Conservation (phyloP, 2,888 invertebrate species). For the Parnassius mnemosyne region DNA sequence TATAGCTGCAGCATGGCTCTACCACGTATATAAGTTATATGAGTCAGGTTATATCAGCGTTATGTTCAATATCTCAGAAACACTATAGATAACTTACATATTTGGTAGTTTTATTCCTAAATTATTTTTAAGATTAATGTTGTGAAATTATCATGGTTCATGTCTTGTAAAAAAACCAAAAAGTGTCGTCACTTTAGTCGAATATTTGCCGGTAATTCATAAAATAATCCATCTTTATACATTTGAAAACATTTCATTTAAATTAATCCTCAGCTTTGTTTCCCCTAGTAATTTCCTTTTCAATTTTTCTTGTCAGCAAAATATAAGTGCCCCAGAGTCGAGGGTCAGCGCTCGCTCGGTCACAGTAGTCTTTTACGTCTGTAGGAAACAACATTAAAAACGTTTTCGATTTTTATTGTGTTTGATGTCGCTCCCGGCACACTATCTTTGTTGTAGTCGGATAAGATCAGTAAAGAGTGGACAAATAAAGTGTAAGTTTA, state of each 20-base stretch:
- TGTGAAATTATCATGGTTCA: too few species aligned
- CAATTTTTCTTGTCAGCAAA: constrained; percentile 6
- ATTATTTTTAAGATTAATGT: too few species aligned
- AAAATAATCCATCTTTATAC: too few species aligned
- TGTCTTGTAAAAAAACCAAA: too few species aligned
- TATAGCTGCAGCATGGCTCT: too few species aligned
- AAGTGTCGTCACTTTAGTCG: too few species aligned
- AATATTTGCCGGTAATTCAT: too few species aligned
- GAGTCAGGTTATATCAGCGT: too few species aligned
- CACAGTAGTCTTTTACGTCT: constrained; percentile 6
- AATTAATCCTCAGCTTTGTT: constrained; percentile 8
- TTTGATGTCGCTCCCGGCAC: constrained; percentile 6
- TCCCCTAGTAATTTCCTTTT: background rate
- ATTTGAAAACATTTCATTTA: constrained; percentile 11
- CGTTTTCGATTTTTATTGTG: constrained; percentile 11
- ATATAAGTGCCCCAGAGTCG: constrained; percentile 5
- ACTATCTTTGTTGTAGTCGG: background rate
- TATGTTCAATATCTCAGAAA: too few species aligned
- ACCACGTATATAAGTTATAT: too few species aligned
- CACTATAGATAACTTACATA: too few species aligned
- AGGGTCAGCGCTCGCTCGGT: constrained; percentile 11
- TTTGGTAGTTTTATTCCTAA: too few species aligned
- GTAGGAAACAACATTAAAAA: constrained; percentile 9
- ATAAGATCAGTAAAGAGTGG: background rate
- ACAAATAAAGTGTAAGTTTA: constrained; percentile 1